Evolutionary conservation across 2,888 invertebrate species (phyloP).

Genomic region (Pemphredon lugubris): DNA sequence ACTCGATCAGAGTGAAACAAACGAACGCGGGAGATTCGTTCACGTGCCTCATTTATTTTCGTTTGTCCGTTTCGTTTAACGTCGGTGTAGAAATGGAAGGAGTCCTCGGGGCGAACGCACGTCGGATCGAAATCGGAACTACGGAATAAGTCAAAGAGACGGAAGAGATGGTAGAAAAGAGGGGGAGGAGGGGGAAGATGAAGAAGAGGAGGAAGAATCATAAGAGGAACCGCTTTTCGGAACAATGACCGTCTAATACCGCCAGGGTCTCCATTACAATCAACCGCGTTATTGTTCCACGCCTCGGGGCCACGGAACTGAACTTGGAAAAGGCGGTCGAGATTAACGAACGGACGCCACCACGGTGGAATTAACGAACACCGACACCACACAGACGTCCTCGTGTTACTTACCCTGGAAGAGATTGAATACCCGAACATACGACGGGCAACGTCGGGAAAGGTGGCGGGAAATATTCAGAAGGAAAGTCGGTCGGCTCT

Average conservation of each 20-base stretch:
- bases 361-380: constrained; percentile 44
- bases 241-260: constrained; percentile 64
- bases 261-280: constrained; percentile 62
- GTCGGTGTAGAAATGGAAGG: no score
- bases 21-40: no score
- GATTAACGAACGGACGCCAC: constrained; percentile 54
- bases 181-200: no score
- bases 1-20: no score
- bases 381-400: no score
- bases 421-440: background rate
- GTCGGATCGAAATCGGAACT: no score
- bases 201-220: constrained; percentile 34
- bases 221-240: constrained; percentile 47
- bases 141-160: constrained; percentile 6
- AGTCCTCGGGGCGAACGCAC: no score
- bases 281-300: constrained; percentile 70
- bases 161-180: no score
- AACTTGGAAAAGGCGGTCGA: constrained; percentile 56
- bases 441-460: background rate
- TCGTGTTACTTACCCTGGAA: background rate
- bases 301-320: constrained; percentile 32
- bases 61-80: no score
- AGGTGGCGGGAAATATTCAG: background rate
- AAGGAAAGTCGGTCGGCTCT: no score
- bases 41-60: no score